Evolutionary conservation across 2,113 vertebrate species (phyloP), one percentile per base, ranked within the genome.

Genomic region (Clarias magur): DNA sequence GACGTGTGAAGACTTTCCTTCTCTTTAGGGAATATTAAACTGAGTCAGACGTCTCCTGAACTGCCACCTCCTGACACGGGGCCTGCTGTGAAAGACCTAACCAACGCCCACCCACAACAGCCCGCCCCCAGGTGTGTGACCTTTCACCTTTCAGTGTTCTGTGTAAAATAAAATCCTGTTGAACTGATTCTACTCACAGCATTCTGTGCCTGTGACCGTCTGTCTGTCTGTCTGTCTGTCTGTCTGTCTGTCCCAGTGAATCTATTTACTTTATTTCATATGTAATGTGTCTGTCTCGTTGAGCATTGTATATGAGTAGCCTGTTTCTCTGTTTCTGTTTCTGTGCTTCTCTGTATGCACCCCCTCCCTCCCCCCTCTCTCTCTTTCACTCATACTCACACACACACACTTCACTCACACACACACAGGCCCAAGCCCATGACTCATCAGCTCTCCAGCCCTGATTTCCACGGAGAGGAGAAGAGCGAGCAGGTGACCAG

Each of bases 31-130:
- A 95, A 92, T 30, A 94, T 98, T 91, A 98, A 97, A 92, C 94
- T 97, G 72, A 97, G 96, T 93, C 96, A 97, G 93, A 98, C 96
- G 0, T 98, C 97, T 72, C 97, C 97, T 0, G 97, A 98, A 80
- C 94, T 98, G 91, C 96, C 96, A 17, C 96, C 94, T 16, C 83
- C 94, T 11, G 95, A 96, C 72, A 93, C 90, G 0, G 93, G 91
- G 91, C 65, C 93, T 93, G 13, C 91, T 94, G 85, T 88, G 88
- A 95, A 96, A 94, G 94, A 96, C 72, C 91, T 98, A 88, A 95
- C 96, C 90, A 97, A 97, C 8, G 95, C 96, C 76, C 95, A 96
- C 27, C 96, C 96, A 0, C 97, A 98, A 91, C 96, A 96, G 94
- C 96, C 96, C 92, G 95, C 96, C 21, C 56, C 95, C 73, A 91